Percentiles rank a stretch among this genome's conserved stretches.
Evolutionary conservation across 2,888 invertebrate species (phyloP).

Genomic region (Trachelus stipa): DNA sequence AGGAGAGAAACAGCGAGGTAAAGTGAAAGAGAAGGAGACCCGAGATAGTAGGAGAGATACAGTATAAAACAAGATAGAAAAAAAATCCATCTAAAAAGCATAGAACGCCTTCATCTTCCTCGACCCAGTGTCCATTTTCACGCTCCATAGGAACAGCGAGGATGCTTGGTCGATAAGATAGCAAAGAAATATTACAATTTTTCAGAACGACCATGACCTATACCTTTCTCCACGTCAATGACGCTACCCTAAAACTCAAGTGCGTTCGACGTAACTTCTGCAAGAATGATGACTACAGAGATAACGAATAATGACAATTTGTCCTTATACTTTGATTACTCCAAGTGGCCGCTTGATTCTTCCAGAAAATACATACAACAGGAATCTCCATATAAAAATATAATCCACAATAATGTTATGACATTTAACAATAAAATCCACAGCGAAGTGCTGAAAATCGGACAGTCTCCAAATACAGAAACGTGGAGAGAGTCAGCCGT

Average conservation of each 20-base stretch:
- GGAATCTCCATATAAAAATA: background rate
- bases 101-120: background rate
- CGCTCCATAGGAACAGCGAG: background rate
- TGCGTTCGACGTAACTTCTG: background rate
- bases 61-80: background rate
- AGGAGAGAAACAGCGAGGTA: background rate
- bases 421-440: background rate
- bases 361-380: background rate
- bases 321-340: background rate
- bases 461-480: background rate
- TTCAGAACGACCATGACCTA: background rate
- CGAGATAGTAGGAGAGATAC: background rate
- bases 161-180: background rate
- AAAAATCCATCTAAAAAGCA: background rate
- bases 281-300: background rate
- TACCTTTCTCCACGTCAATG: background rate
- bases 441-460: background rate
- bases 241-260: background rate
- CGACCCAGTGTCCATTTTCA: background rate
- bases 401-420: background rate
- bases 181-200: background rate
- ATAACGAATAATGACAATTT: background rate
- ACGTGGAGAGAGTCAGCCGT: background rate
- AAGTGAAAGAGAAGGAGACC: background rate
- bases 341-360: background rate